Evolutionary conservation across 2,113 vertebrate genomes (phyloP), one percentile per base, ranked within the genome.

Genomic region (Ivindomyrus marchei): DNA sequence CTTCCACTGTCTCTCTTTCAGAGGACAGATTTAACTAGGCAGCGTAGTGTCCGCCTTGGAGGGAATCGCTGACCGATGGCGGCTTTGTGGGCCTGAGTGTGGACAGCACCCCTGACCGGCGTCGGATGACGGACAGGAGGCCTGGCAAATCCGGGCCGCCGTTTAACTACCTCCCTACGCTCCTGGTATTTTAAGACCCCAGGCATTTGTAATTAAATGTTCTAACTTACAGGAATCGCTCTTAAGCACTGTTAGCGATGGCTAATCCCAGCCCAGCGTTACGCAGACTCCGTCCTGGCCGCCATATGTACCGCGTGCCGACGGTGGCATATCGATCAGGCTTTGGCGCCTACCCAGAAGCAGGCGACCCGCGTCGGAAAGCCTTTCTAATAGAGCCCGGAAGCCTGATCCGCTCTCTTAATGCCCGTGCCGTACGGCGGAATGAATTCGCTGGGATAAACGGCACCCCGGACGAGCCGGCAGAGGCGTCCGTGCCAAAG

Each of bases 1-100:
- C 88, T 27, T 2, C 9, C 11, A 17, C n/a, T 50, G 31, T 53
- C 77, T 47, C 42, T 13, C 3, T 85, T 85, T 47, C 42, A 24
- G 3, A 21, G 24, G 74, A 17, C 36, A 19, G 31, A 42, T 46
- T 21, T 92, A 52, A 84, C 85, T 45, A 56, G 0, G 80, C 87
- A 8, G 42, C 91, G 90, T 93, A 83, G 89, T 91, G 77, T 74
- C 46, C 89, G 3, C 3, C 10, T 31, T 66, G n/a, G 62, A 66
- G n/a, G 62, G n/a, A 27, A 66, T 66, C n/a, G 9, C 62, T 11
- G 62, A 93, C 94, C 91, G 93, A 93, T 94, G 83, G 53, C 90
- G 87, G 91, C 90, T 88, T 74, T 91, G 91, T 93, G 90, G 0
- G 52, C 88, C 46, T 21, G 90, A 91, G 93, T 93, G 15, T 53